Conservation (phyloP, 2,797 vertebrate species). For the Nannoperca australis region DNA sequence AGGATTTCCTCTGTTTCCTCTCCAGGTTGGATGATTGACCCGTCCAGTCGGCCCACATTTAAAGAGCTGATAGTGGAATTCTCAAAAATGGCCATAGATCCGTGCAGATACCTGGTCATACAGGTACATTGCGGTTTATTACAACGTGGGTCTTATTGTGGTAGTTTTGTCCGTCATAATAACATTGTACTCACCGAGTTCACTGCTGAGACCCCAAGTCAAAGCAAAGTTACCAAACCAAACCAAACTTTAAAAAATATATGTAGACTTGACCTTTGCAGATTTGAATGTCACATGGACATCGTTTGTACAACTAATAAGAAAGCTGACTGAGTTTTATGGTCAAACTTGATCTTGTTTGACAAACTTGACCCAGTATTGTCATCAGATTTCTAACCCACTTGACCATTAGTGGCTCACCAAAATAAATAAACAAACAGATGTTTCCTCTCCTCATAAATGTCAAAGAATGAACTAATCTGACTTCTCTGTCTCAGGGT, state of each 20-base stretch:
- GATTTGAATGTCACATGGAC: no score
- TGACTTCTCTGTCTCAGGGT: slow-evolving; percentile 79
- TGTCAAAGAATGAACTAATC: background rate
- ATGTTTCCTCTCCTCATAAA: background rate
- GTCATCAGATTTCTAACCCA: no score
- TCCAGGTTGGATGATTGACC: slow-evolving; percentile 98
- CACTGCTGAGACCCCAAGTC: background rate
- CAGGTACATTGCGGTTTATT: slow-evolving; percentile 84
- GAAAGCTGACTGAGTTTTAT: background rate
- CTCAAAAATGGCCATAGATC: slow-evolving; percentile 95
- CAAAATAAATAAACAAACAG: no score
- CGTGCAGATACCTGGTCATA: slow-evolving; percentile 93
- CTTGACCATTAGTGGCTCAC: no score
- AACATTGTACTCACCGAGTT: background rate
- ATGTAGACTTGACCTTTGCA: background rate
- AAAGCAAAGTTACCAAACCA: background rate
- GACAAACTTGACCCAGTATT: no score
- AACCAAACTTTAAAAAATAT: background rate
- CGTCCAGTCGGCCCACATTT: slow-evolving; percentile 92
- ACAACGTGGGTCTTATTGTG: background rate
- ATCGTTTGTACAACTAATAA: no score
- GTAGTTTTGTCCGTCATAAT: background rate
- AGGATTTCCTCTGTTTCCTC: background rate
- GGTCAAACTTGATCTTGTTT: background rate
- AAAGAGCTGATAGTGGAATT: slow-evolving; percentile 92